phyloP scores from a whole-genome alignment of 1,140 invertebrate species.

The Brachionus rubens region DNA sequence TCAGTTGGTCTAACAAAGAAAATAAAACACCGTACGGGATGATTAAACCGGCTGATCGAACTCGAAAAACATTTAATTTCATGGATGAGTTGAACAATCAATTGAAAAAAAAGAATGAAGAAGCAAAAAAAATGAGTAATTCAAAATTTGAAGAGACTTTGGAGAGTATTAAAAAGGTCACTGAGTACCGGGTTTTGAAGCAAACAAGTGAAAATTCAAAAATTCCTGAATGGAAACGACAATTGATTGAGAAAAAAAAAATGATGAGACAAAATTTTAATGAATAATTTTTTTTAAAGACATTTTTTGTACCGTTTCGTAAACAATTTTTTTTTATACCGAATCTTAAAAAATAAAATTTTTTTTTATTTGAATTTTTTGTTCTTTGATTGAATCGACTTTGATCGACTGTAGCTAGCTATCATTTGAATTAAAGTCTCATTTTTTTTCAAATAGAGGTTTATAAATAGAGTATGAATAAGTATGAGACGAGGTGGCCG shows the following conservation, averaged over 20 bases:
- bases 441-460: too few species aligned
- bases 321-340: not conserved
- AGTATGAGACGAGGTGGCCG: too few species aligned
- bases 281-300: not conserved
- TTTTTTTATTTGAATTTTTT: too few species aligned
- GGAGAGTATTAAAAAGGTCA: slow-evolving; percentile 9
- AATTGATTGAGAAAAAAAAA: slow-evolving; percentile 10
- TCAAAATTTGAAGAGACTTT: not conserved
- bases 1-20: not conserved
- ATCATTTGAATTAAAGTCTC: too few species aligned
- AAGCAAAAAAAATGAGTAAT: not conserved
- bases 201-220: not conserved
- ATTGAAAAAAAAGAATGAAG: slow-evolving; percentile 15
- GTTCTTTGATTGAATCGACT: too few species aligned
- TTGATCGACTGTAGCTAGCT: too few species aligned
- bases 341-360: too few species aligned
- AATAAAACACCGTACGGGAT: not conserved
- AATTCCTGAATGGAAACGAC: slow-evolving; percentile 24
- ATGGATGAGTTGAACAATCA: slow-evolving; percentile 28
- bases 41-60: not conserved
- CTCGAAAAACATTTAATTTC: slow-evolving; percentile 14
- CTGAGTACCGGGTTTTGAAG: slow-evolving; percentile 12
- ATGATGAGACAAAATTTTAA: not conserved
- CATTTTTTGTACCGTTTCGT: not conserved
- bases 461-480: too few species aligned